These are phyloP conservation scores for Neodontobutis hainanensis DNA, from an alignment of 2,113 vertebrate species.

Conservation along the genomic window DNA sequence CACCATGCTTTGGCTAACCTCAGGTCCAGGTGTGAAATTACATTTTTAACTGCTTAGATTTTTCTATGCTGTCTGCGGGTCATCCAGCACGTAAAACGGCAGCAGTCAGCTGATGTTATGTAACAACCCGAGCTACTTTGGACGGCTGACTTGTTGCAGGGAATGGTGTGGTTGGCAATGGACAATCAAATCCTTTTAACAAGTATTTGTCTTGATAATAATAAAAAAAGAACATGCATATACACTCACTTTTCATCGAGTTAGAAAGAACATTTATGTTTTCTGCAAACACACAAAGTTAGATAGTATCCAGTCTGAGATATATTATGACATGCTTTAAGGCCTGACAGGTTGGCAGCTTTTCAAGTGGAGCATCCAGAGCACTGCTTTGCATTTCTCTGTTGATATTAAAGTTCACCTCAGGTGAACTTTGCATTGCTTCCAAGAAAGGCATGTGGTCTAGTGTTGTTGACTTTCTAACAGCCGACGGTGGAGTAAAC, in stretches of 20 bases:
- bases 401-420: slow-evolving; percentile 34
- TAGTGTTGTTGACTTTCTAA: neutral
- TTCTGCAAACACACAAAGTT: neutral
- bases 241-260: slow-evolving; percentile 12
- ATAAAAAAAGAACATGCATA: neutral
- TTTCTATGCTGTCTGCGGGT: too few species aligned
- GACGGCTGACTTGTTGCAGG: too few species aligned
- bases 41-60: too few species aligned
- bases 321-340: slow-evolving; percentile 26
- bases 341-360: slow-evolving; percentile 47
- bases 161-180: too few species aligned
- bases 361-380: slow-evolving; percentile 67
- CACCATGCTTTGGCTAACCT: too few species aligned
- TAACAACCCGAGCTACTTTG: too few species aligned
- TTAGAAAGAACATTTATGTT: neutral
- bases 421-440: slow-evolving; percentile 30
- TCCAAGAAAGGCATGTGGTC: slow-evolving; percentile 11
- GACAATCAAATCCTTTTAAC: too few species aligned
- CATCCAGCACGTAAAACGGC: too few species aligned
- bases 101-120: too few species aligned
- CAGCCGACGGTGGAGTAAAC: neutral
- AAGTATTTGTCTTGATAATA: too few species aligned
- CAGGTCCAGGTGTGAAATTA: too few species aligned
- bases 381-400: slow-evolving; percentile 32
- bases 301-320: slow-evolving; percentile 3